A percentile compares a stretch with the other conserved stretches of the same genome.
These are phyloP conservation scores for Microchirus variegatus DNA, from an alignment of 2,797 vertebrate species.

Conservation along the genomic window DNA sequence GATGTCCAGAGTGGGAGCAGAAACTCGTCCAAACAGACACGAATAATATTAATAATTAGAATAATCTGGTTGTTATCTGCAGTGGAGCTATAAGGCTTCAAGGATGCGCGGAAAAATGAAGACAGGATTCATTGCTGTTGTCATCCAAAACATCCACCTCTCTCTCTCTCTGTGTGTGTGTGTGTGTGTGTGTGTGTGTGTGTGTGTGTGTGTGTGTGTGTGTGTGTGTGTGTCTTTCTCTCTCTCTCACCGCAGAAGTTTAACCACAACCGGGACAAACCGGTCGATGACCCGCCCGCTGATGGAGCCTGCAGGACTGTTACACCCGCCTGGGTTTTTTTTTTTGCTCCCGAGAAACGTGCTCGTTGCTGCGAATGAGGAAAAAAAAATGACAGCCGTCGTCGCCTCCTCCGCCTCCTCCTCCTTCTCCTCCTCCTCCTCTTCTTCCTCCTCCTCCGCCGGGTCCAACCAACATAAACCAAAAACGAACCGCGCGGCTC, in stretches of 20 bases:
- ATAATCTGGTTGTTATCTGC: slow-evolving; percentile 17
- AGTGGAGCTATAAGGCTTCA: slow-evolving; percentile 8
- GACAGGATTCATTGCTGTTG: not conserved
- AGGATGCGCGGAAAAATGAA: slow-evolving; percentile 20
- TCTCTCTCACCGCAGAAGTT: slow-evolving; percentile 13
- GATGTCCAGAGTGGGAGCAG: not conserved
- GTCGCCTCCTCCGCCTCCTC: slow-evolving; percentile 49
- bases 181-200: no score
- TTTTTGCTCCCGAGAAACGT: slow-evolving; percentile 67
- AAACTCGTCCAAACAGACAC: slow-evolving; percentile 17
- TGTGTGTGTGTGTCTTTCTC: not conserved
- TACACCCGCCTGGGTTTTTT: slow-evolving; percentile 62
- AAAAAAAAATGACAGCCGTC: slow-evolving; percentile 67
- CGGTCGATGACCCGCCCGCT: slow-evolving; percentile 27
- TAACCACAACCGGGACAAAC: slow-evolving; percentile 13
- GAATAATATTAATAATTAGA: not conserved
- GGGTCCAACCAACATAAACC: slow-evolving; percentile 75
- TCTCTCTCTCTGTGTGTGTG: not conserved
- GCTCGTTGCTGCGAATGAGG: slow-evolving; percentile 68
- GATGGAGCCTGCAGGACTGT: slow-evolving; percentile 40
- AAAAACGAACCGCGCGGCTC: slow-evolving; percentile 76
- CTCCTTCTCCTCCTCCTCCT: slow-evolving; percentile 41
- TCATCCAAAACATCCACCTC: slow-evolving; percentile 5
- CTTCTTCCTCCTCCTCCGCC: slow-evolving; percentile 61
- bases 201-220: no score